Evolutionary conservation across 2,797 vertebrate genomes (phyloP).

Genomic region (Acanthurus leucopareius): DNA sequence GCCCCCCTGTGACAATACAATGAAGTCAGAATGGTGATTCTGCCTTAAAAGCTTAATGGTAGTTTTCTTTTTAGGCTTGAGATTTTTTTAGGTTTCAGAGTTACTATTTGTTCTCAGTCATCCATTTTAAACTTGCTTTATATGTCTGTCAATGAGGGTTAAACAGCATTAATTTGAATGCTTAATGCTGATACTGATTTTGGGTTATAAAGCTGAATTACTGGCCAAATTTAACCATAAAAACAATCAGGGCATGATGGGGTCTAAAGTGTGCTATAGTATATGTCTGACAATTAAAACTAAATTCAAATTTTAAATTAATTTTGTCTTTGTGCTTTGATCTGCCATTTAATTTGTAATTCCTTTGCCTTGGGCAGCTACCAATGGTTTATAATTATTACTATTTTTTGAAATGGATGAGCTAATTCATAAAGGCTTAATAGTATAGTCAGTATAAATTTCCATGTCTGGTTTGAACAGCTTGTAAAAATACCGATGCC

Average conservation of each 20-base stretch:
- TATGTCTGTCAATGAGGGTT: neutral
- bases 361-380: neutral
- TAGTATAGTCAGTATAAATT: neutral
- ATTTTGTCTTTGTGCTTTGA: neutral
- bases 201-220: no score
- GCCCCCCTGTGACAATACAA: constrained; percentile 18
- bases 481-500: neutral
- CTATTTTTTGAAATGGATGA: constrained; percentile 7
- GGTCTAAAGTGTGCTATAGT: neutral
- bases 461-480: neutral
- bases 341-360: constrained; percentile 8
- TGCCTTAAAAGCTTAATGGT: neutral
- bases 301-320: neutral
- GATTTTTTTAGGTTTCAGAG: neutral
- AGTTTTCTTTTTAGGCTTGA: no score
- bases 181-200: neutral
- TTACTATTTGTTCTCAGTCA: neutral
- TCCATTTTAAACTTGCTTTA: neutral
- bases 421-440: neutral
- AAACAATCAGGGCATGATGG: neutral
- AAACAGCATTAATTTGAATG: neutral
- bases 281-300: neutral
- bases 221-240: neutral
- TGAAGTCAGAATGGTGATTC: neutral
- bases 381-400: constrained; percentile 16